phyloP scores from a whole-genome alignment of 35 echinoderm and acorn worm species.

The Anneissia japonica region DNA sequence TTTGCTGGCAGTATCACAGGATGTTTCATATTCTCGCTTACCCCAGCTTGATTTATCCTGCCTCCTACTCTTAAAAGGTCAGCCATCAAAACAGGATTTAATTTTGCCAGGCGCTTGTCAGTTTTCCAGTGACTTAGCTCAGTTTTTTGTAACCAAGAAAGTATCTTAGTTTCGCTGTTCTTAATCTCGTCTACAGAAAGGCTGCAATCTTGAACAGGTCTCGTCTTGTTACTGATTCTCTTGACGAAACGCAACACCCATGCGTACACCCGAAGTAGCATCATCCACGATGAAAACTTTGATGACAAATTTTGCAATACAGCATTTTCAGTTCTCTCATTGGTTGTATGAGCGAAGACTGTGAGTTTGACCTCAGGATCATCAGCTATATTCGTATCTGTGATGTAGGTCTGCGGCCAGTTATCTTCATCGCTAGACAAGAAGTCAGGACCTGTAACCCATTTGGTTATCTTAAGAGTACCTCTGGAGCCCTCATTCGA shows the following conservation, averaged over 20 bases:
- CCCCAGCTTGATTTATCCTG: too few relatives aligned
- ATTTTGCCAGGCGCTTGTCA: conserved; percentile 25
- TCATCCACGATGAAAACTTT: too few relatives aligned
- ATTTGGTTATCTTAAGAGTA: neutral
- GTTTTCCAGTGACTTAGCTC: conserved; percentile 11
- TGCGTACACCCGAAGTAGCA: too few relatives aligned
- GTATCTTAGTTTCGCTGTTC: neutral
- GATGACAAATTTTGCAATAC: neutral
- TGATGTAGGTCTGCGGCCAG: neutral
- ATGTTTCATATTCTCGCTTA: neutral
- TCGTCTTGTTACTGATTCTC: too few relatives aligned
- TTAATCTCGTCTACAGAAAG: too few relatives aligned
- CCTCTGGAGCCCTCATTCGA: neutral
- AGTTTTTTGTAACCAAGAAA: conserved; percentile 16
- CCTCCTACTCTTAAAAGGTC: too few relatives aligned
- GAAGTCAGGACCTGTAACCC: neutral
- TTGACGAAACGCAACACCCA: neutral
- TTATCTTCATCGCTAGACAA: neutral
- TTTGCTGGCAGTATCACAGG: neutral
- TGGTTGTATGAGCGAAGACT: neutral
- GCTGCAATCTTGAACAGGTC: too few relatives aligned
- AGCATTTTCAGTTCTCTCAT: too few relatives aligned
- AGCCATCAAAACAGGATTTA: too few relatives aligned
- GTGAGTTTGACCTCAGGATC: too few relatives aligned
- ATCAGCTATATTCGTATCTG: neutral